Percentiles rank a stretch among this genome's conserved stretches.
These are phyloP conservation scores for Zhuqinia jingwanae DNA, from an alignment of 2,888 invertebrate species.

Conservation along the genomic window DNA sequence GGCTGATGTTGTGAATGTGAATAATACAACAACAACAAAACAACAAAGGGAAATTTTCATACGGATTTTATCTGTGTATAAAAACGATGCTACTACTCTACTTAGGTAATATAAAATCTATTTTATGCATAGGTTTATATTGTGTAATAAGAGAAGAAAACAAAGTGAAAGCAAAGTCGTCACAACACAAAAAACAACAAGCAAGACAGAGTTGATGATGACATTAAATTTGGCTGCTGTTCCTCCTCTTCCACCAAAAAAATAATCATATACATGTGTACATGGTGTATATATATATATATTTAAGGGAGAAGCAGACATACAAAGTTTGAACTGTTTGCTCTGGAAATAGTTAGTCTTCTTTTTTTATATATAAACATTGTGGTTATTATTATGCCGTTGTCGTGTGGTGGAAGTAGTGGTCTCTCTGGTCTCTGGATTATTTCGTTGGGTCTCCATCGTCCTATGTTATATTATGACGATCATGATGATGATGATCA, in stretches of 20 bases:
- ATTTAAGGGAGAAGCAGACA: background rate
- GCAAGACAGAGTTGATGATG: conserved; percentile 70
- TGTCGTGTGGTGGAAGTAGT: background rate
- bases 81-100: too few species aligned
- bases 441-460: conserved; percentile 26
- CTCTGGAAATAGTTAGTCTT: too few species aligned
- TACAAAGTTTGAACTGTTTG: background rate
- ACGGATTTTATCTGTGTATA: background rate
- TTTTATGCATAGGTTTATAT: conserved; percentile 12
- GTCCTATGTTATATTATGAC: conserved; percentile 7
- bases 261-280: background rate
- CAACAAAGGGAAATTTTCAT: conserved; percentile 70
- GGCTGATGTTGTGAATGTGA: conserved; percentile 2
- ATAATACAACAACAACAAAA: too few species aligned
- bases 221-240: conserved; percentile 73
- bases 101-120: background rate
- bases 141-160: conserved; percentile 49
- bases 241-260: conserved; percentile 6
- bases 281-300: background rate
- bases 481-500: conserved; percentile 37
- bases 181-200: conserved; percentile 54
- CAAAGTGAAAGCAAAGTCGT: conserved; percentile 72
- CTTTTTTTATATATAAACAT: background rate
- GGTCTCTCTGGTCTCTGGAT: too few species aligned
- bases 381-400: conserved; percentile 26